Evolutionary conservation across 2,888 invertebrate species (phyloP).

Genomic region (Hymenopus coronatus): DNA sequence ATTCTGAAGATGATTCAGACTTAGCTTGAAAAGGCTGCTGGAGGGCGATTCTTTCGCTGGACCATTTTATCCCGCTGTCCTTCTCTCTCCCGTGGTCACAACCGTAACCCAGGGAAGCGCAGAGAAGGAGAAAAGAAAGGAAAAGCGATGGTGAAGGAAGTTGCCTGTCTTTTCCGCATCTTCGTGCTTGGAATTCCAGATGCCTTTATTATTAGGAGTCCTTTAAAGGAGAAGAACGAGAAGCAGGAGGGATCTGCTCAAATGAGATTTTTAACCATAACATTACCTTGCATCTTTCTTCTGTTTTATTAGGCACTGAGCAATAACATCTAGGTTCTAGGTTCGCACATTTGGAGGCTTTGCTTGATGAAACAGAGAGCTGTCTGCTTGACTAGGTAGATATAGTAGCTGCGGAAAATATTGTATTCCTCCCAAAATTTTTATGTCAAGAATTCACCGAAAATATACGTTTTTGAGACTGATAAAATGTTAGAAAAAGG

Average conservation of each 20-base stretch:
- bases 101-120: background rate
- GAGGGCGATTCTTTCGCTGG: background rate
- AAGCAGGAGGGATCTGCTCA: background rate
- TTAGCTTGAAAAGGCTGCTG: conserved; percentile 1
- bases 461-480: no score
- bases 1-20: background rate
- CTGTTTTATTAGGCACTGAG: background rate
- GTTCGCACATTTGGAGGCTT: no score
- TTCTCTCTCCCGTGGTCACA: conserved; percentile 17
- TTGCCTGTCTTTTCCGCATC: background rate
- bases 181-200: conserved; percentile 30
- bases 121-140: conserved; percentile 1
- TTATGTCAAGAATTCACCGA: no score
- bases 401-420: no score
- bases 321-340: no score
- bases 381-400: no score
- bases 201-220: conserved; percentile 27
- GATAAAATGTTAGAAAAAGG: no score
- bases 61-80: conserved; percentile 21
- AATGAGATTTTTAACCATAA: background rate
- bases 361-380: no score
- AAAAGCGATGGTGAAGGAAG: conserved; percentile 1
- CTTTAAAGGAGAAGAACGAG: conserved; percentile 6
- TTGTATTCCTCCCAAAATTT: no score
- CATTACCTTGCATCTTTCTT: background rate